These are phyloP conservation scores for Phyllostomus hastatus DNA, from an alignment of 2,113 vertebrate species.

Conservation along the genomic window DNA sequence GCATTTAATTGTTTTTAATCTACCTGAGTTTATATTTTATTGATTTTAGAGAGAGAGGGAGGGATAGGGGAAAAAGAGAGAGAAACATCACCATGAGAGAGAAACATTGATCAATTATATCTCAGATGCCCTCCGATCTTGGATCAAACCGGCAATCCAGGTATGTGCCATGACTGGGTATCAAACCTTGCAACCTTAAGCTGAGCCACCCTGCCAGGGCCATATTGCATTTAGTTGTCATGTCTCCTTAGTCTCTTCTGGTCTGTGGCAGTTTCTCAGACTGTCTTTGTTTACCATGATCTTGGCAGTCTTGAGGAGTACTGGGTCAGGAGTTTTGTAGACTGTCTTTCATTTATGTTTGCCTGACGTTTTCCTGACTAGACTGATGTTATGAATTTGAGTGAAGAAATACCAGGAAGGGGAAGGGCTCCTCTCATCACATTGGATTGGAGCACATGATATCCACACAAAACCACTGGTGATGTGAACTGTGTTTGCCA, in stretches of 20 bases:
- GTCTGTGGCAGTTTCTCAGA: not conserved
- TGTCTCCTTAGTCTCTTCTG: not conserved
- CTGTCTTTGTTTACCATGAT: not conserved
- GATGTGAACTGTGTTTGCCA: not conserved
- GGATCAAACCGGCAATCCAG: no score
- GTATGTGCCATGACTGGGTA: no score
- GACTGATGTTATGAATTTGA: not conserved
- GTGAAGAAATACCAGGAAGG: not conserved
- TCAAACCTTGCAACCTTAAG: no score
- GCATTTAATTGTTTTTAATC: not conserved
- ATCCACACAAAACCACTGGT: not conserved
- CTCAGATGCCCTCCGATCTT: no score
- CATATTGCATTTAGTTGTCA: not conserved
- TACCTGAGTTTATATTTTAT: no score
- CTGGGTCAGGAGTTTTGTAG: not conserved
- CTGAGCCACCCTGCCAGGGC: no score
- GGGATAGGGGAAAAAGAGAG: no score
- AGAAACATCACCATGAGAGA: no score
- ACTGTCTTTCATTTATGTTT: not conserved
- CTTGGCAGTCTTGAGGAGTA: not conserved
- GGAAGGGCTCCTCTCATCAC: not conserved
- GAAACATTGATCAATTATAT: no score
- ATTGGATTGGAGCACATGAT: no score
- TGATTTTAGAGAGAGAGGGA: no score
- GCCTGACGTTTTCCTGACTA: not conserved